Evolutionary conservation across 2,113 vertebrate species (phyloP).

Genomic region (Coreoperca whiteheadi): DNA sequence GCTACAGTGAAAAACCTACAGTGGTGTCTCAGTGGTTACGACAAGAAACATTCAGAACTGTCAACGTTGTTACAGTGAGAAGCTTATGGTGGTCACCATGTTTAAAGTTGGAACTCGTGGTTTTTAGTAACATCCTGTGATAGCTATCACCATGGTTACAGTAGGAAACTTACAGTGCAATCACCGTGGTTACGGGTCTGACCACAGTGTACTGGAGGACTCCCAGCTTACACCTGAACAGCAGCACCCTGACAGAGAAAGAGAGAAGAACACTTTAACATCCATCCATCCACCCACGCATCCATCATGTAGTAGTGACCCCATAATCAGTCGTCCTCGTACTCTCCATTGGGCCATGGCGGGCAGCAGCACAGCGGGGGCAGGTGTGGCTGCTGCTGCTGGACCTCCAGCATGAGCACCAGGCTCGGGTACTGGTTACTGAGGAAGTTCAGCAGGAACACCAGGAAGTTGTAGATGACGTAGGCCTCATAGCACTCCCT

Average conservation of each 20-base stretch:
- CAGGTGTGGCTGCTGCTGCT: conserved; percentile 95
- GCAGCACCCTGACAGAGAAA: conserved; percentile 87
- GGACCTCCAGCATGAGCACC: conserved; percentile 93
- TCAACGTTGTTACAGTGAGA: no score
- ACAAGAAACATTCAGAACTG: no score
- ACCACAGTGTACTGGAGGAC: conserved; percentile 97
- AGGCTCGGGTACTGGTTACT: conserved; percentile 94
- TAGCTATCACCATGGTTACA: not conserved
- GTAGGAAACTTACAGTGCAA: conserved; percentile 89
- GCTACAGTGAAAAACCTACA: no score
- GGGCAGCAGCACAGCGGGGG: conserved; percentile 96
- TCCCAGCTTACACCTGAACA: conserved; percentile 96
- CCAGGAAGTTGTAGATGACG: conserved; percentile 99
- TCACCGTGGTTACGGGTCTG: conserved; percentile 94
- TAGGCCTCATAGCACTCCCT: conserved; percentile 98
- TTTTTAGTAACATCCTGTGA: not conserved
- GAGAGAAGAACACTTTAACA: conserved; percentile 23
- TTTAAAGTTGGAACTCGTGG: not conserved
- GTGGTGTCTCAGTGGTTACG: no score
- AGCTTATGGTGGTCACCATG: not conserved
- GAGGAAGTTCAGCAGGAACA: conserved; percentile 95
- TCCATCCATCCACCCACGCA: not conserved
- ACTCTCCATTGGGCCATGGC: conserved; percentile 98
- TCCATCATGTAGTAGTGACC: not conserved
- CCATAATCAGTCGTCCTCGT: conserved; percentile 68